These are phyloP conservation scores for Dermolepida albohirtum DNA, from an alignment of 2,888 invertebrate species.

Conservation along the genomic window DNA sequence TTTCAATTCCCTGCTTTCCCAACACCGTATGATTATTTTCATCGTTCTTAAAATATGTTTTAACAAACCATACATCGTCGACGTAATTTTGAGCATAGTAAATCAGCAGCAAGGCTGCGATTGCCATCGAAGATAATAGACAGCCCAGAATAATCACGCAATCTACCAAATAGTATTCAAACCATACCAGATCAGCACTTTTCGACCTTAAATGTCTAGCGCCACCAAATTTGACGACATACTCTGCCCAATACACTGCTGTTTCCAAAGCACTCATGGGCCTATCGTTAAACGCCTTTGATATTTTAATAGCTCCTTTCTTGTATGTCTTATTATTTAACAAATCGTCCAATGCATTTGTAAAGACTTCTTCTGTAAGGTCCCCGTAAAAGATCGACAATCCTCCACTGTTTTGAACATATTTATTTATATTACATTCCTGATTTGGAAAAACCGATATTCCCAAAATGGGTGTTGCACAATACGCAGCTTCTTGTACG, in stretches of 20 bases:
- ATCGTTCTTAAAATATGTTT: too few relatives aligned
- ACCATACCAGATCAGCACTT: conserved; percentile 45
- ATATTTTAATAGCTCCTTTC: conserved; percentile 41
- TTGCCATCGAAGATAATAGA: conserved; percentile 6
- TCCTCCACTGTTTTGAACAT: conserved; percentile 51
- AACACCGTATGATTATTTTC: background rate
- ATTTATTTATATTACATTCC: conserved; percentile 52
- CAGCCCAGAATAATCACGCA: conserved; percentile 39
- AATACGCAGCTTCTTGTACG: conserved; percentile 71
- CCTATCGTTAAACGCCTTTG: conserved; percentile 46
- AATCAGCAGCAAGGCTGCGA: background rate
- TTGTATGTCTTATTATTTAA: conserved; percentile 40
- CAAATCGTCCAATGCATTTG: conserved; percentile 33
- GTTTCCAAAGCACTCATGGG: conserved; percentile 45
- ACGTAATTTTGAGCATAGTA: conserved; percentile 33
- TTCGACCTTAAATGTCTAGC: conserved; percentile 44
- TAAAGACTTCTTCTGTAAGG: conserved; percentile 26
- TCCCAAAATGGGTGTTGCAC: conserved; percentile 69
- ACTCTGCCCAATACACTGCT: conserved; percentile 49
- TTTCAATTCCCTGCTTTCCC: background rate
- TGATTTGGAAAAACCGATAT: conserved; percentile 69
- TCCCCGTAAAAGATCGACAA: conserved; percentile 41
- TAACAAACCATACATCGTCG: conserved; percentile 26
- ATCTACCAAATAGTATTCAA: conserved; percentile 48
- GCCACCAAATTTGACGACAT: conserved; percentile 46